Evolutionary conservation across 2,888 invertebrate genomes (phyloP).

Genomic region (Ceraclea dissimilis): DNA sequence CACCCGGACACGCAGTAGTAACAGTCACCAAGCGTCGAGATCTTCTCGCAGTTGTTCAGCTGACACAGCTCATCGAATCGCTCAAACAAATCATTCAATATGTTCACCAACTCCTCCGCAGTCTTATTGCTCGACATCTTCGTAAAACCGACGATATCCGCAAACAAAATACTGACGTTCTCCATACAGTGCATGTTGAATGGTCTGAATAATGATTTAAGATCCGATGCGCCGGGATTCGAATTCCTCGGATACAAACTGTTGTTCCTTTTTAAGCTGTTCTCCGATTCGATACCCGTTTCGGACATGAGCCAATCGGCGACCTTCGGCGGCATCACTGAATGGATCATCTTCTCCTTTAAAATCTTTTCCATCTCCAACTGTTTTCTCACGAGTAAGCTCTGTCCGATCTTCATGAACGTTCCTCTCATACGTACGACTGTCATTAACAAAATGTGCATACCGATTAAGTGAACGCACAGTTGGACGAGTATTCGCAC

Average conservation of each 20-base stretch:
- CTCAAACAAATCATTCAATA: conserved; percentile 93
- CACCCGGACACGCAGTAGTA: conserved; percentile 95
- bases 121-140: conserved; percentile 95
- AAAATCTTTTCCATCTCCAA: conserved; percentile 88
- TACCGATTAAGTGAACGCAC: conserved; percentile 85
- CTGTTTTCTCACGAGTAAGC: conserved; percentile 79
- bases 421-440: conserved; percentile 90
- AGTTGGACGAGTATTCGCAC: conserved; percentile 74
- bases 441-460: conserved; percentile 89
- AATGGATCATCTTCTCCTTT: conserved; percentile 95
- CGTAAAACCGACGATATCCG: conserved; percentile 97
- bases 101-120: conserved; percentile 90
- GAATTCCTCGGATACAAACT: conserved; percentile 43
- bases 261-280: conserved; percentile 45
- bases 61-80: conserved; percentile 88
- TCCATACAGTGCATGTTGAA: conserved; percentile 98
- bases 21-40: conserved; percentile 90
- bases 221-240: conserved; percentile 55
- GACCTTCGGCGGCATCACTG: conserved; percentile 93
- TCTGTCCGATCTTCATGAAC: conserved; percentile 94
- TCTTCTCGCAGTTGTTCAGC: conserved; percentile 89
- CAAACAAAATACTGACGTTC: conserved; percentile 92
- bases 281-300: conserved; percentile 53
- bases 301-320: conserved; percentile 79
- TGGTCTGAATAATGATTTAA: conserved; percentile 81